A percentile compares a stretch with the other conserved stretches of the same genome.
Conservation (phyloP, 1,140 invertebrate genomes). For the Myzus persicae region DNA sequence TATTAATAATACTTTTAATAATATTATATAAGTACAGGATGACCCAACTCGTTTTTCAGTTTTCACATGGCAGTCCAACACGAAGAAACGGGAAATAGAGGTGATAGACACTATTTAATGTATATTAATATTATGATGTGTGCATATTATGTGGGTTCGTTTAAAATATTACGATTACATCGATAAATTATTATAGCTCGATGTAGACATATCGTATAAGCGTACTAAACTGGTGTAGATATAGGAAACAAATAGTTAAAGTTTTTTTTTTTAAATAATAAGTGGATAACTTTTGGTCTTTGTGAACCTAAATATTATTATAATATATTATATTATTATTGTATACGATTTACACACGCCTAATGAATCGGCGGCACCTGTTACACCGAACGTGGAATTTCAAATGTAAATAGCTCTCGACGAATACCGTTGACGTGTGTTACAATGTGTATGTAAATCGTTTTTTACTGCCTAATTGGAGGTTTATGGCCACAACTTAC, state of each 20-base stretch:
- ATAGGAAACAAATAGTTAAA: neutral
- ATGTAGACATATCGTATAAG: neutral
- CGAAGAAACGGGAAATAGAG: too few relatives aligned
- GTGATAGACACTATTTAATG: too few relatives aligned
- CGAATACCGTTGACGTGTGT: neutral
- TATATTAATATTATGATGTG: too few relatives aligned
- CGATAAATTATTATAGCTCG: neutral
- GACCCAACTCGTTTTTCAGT: neutral
- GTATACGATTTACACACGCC: neutral
- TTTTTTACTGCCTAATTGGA: slow-evolving; percentile 1
- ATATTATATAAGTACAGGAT: neutral
- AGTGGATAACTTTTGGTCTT: neutral
- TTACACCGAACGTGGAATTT: neutral
- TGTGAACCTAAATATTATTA: neutral
- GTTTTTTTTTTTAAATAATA: neutral
- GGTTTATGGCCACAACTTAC: neutral
- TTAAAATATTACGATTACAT: neutral
- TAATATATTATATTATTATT: neutral
- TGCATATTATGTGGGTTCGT: too few relatives aligned
- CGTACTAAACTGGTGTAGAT: neutral
- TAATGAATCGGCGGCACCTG: slow-evolving; percentile 5
- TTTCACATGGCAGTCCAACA: neutral
- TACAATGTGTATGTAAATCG: neutral
- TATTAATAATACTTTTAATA: neutral
- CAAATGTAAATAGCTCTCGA: neutral